phyloP scores from a whole-genome alignment of 2,797 vertebrate genomes.

The Tapirus indicus region DNA sequence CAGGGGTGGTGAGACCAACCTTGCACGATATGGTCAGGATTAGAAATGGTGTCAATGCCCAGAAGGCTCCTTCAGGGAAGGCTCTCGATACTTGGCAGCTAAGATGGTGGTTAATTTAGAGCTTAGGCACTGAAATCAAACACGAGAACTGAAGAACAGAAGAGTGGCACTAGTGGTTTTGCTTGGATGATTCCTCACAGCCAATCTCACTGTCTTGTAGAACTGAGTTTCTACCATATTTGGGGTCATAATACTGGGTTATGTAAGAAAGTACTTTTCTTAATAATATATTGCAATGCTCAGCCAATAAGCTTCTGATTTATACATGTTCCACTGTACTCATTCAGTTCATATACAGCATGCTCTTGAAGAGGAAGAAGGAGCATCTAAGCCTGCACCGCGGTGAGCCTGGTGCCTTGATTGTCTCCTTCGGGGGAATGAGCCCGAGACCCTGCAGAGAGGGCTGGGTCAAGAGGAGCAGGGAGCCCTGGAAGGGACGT shows the following conservation, averaged over 20 bases:
- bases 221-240: background rate
- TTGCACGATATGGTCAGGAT: accelerated
- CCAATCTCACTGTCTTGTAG: too few relatives aligned
- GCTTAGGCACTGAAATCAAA: too few relatives aligned
- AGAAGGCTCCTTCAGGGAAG: too few relatives aligned
- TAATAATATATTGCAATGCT: accelerated
- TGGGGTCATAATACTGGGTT: background rate
- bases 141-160: background rate
- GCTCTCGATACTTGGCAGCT: accelerated
- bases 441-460: background rate
- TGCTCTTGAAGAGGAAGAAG: accelerated
- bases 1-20: too few relatives aligned
- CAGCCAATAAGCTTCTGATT: background rate
- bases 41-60: background rate
- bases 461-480: too few relatives aligned
- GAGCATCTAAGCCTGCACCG: accelerated
- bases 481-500: accelerated
- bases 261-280: background rate
- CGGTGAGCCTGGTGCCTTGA: background rate
- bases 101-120: background rate
- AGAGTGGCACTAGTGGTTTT: background rate
- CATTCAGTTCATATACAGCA: accelerated
- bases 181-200: too few relatives aligned
- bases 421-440: accelerated
- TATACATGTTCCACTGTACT: too few relatives aligned